phyloP scores from a whole-genome alignment of 2,113 vertebrate species.

The Desmodus rotundus region DNA sequence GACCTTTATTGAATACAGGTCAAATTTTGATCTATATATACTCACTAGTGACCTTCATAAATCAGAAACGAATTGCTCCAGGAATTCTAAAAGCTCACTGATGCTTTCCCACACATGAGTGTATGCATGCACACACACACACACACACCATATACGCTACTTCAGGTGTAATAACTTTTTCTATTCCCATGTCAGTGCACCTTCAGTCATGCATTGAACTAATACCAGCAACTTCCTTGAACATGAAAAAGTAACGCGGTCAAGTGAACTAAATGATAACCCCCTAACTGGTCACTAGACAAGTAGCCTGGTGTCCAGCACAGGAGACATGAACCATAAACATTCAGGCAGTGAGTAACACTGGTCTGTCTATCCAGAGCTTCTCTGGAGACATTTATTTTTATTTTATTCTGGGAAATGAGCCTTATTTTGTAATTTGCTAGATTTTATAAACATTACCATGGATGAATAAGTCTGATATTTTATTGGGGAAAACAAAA shows the following conservation, averaged over 20 bases:
- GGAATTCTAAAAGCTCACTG: background rate
- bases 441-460: background rate
- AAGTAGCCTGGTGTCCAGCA: background rate
- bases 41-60: slow-evolving; percentile 12
- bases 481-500: background rate
- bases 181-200: background rate
- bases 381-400: background rate
- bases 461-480: background rate
- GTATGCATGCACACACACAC: background rate
- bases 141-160: background rate
- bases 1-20: slow-evolving; percentile 16
- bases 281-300: background rate
- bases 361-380: background rate
- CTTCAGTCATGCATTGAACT: background rate
- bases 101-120: background rate
- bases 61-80: background rate
- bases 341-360: background rate
- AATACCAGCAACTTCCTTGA: background rate
- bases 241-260: background rate
- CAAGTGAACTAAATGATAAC: background rate
- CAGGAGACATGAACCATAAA: background rate
- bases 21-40: slow-evolving; percentile 17
- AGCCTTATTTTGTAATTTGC: background rate
- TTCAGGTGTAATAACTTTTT: background rate
- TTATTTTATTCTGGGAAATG: background rate